phyloP scores from a whole-genome alignment of 2,797 vertebrate genomes.

The Spinus olivaceus region DNA sequence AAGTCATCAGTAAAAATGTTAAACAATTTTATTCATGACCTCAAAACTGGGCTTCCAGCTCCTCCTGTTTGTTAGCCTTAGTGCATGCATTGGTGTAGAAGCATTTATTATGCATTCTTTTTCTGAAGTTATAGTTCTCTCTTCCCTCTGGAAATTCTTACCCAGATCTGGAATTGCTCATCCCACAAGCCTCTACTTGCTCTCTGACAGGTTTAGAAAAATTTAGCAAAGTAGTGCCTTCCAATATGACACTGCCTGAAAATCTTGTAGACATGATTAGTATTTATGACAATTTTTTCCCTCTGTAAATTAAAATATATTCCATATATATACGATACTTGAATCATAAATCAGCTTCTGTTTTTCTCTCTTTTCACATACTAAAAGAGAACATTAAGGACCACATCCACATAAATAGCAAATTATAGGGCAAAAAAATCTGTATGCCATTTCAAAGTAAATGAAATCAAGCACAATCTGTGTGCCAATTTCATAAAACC shows the following conservation, averaged over 20 bases:
- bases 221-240: background rate
- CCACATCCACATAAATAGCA: background rate
- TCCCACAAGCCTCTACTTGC: background rate
- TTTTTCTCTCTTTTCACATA: background rate
- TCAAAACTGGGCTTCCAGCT: background rate
- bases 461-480: background rate
- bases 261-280: background rate
- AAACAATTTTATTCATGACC: background rate
- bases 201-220: background rate
- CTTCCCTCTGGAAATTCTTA: background rate
- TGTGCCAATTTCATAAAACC: background rate
- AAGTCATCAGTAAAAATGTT: too few relatives aligned
- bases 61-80: background rate
- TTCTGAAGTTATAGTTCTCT: background rate
- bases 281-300: background rate
- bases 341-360: background rate
- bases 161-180: background rate
- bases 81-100: background rate
- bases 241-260: background rate
- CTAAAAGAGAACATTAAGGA: background rate
- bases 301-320: background rate
- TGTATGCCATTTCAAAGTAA: background rate
- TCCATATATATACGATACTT: background rate
- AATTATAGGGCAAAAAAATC: rapidly evolving
- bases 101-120: background rate